A percentile compares a stretch with the other conserved stretches of the same genome.
phyloP scores from a whole-genome alignment of 1,140 invertebrate species.

The Lineus longissimus region DNA sequence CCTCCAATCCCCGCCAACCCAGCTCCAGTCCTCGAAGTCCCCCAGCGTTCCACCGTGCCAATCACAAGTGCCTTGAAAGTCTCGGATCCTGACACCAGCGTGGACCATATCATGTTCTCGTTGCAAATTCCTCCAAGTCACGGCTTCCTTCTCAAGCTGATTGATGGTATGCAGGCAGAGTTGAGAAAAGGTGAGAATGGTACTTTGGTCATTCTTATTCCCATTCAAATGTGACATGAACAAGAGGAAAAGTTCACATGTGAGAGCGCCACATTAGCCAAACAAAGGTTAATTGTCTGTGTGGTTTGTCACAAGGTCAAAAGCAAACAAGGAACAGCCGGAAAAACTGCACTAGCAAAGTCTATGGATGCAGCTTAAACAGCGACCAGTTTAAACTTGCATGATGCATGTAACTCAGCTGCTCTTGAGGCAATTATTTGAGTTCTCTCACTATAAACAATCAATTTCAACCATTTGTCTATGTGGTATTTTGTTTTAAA shows the following conservation, averaged over 20 bases:
- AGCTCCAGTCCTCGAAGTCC: slow-evolving; percentile 26
- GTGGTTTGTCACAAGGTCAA: background rate
- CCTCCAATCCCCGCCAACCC: slow-evolving; percentile 24
- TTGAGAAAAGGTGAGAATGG: slow-evolving; percentile 1
- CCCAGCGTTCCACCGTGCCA: slow-evolving; percentile 24
- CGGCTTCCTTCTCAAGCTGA: slow-evolving; percentile 1
- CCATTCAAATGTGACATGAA: background rate
- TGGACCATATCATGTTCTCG: slow-evolving; percentile 17
- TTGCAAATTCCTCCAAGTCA: background rate
- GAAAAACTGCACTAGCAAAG: background rate
- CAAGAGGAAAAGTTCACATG: background rate
- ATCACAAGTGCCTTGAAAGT: slow-evolving; percentile 23
- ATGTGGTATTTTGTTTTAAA: slow-evolving; percentile 13
- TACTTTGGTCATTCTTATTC: background rate
- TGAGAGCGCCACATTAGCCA: background rate
- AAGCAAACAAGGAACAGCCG: background rate
- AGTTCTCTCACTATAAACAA: too few species aligned
- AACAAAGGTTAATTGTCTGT: too few species aligned
- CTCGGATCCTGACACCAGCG: slow-evolving; percentile 24
- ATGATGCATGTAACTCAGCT: background rate
- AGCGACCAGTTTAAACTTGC: background rate
- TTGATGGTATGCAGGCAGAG: slow-evolving; percentile 1
- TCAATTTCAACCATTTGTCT: background rate
- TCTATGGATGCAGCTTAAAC: background rate
- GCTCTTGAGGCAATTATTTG: too few species aligned